Evolutionary conservation across 2,113 vertebrate species (phyloP).

Genomic region (Mormyrus iriodes): DNA sequence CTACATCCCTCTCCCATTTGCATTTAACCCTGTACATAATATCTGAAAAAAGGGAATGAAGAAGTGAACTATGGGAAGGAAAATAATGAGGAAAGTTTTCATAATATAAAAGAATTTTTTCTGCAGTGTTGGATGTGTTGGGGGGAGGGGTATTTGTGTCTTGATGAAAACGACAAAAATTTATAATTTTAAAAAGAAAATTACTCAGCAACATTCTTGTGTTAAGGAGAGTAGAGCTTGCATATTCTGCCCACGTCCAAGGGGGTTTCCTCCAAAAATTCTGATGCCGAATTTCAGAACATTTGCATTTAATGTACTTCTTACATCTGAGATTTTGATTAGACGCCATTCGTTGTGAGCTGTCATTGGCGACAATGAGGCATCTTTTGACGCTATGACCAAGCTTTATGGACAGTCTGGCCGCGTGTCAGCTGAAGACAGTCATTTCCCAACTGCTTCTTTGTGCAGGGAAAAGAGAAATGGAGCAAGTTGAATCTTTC

Average conservation of each 20-base stretch:
- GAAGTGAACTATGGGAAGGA: neutral
- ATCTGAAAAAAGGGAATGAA: neutral
- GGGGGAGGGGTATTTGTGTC: neutral
- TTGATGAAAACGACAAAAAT: neutral
- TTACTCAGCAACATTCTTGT: neutral
- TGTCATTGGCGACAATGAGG: slow-evolving; percentile 23
- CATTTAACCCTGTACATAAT: neutral
- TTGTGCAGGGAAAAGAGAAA: neutral
- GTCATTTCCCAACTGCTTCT: neutral
- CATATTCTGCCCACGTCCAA: neutral
- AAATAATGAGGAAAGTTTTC: neutral
- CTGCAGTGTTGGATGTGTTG: neutral
- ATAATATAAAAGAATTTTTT: neutral
- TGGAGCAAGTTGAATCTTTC: neutral
- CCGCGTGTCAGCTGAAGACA: slow-evolving; percentile 20
- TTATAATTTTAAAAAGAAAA: neutral
- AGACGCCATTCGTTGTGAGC: neutral
- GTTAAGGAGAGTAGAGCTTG: neutral
- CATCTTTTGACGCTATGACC: neutral
- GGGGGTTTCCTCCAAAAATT: neutral
- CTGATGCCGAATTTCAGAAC: neutral
- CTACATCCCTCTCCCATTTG: neutral
- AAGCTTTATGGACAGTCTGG: slow-evolving; percentile 43
- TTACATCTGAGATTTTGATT: neutral
- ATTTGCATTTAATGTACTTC: neutral